A percentile compares a stretch with the other conserved stretches of the same genome.
Evolutionary conservation across 2,888 invertebrate species (phyloP).

Genomic region (Drepana falcataria): DNA sequence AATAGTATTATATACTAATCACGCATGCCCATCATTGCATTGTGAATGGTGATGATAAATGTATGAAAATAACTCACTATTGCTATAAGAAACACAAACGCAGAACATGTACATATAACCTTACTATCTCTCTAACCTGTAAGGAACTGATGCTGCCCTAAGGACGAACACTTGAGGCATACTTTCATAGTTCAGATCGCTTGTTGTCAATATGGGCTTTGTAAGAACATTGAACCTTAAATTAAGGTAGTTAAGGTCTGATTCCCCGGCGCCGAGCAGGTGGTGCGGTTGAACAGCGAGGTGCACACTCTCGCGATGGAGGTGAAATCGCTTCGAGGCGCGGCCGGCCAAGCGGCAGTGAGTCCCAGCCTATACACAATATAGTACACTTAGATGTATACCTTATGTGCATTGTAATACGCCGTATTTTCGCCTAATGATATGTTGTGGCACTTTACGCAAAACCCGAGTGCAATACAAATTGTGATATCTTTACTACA

Average conservation of each 20-base stretch:
- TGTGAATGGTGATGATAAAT: too few species aligned
- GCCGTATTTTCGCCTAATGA: background rate
- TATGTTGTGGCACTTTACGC: background rate
- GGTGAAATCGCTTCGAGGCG: slow-evolving; percentile 63
- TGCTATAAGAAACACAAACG: too few species aligned
- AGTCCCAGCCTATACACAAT: slow-evolving; percentile 72
- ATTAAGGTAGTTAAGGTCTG: background rate
- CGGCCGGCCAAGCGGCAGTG: slow-evolving; percentile 55
- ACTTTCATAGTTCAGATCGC: background rate
- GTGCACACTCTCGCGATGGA: slow-evolving; percentile 85
- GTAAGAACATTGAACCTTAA: background rate
- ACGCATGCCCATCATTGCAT: too few species aligned
- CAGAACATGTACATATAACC: too few species aligned
- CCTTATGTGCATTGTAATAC: background rate
- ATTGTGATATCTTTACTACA: background rate
- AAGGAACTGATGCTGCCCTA: too few species aligned
- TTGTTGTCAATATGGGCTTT: background rate
- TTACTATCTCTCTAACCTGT: too few species aligned
- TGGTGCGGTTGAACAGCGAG: slow-evolving; percentile 83
- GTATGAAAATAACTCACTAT: too few species aligned
- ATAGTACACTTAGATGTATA: slow-evolving; percentile 28
- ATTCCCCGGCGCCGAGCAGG: slow-evolving; percentile 32
- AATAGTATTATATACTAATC: too few species aligned
- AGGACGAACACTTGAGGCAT: background rate
- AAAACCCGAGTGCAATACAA: background rate